A percentile compares a stretch with the other conserved stretches of the same genome.
Conservation (phyloP, 1,140 invertebrate genomes). For the Hermatobates lingyangjiaoensis region DNA sequence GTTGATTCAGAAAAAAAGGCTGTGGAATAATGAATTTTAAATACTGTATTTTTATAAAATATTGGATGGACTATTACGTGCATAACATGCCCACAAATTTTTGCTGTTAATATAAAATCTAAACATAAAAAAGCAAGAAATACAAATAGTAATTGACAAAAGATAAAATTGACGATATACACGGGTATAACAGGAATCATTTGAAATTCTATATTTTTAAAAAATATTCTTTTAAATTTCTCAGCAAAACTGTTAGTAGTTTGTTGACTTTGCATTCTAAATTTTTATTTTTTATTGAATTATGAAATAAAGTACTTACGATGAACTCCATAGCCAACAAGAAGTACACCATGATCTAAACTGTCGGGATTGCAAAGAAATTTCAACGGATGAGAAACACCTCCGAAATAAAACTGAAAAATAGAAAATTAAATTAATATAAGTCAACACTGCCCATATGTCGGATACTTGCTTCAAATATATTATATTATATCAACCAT, state of each 20-base stretch:
- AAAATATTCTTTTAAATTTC: too few species aligned
- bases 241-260: too few species aligned
- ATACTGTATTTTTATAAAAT: too few species aligned
- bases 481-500: not conserved
- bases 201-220: too few species aligned
- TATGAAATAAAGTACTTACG: constrained; percentile 29
- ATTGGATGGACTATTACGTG: too few species aligned
- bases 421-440: constrained; percentile 6
- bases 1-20: too few species aligned
- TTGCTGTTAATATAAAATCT: too few species aligned
- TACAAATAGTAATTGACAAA: too few species aligned
- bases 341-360: constrained; percentile 80
- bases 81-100: too few species aligned
- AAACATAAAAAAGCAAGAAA: too few species aligned
- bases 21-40: too few species aligned
- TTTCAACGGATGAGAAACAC: constrained; percentile 87
- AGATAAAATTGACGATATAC: not conserved
- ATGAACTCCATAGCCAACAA: constrained; percentile 76
- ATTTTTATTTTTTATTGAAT: not conserved
- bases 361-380: constrained; percentile 62
- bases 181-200: too few species aligned
- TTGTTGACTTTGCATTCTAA: not conserved
- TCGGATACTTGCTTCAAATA: not conserved
- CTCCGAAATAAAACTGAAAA: constrained; percentile 75
- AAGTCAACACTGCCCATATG: not conserved